Base-by-base conservation (phyloP, 2,888 invertebrate genomes). In the Oconnorella tubifera region DNA sequence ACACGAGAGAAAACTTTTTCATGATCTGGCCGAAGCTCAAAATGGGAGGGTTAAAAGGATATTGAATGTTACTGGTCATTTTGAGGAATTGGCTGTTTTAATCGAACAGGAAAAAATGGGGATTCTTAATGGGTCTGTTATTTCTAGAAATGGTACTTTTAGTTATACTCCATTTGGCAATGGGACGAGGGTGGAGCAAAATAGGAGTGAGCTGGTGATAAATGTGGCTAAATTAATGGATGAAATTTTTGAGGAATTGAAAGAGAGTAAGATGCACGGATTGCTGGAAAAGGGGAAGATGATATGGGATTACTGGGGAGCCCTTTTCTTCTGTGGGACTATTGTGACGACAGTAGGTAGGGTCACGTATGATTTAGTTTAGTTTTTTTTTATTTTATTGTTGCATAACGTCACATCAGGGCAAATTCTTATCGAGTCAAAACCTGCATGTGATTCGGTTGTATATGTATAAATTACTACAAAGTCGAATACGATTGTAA, bases 271-370 rank as follows among this genome's bases (percentile, higher is more conserved):
- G 25, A 6, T 51, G 10, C 25, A 51, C 53, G 53, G 53, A 19
- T 27, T 23, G 53, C 25, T 51, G 25, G 25, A 51, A 4, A 51
- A 51, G 53, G 53, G 53, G 6, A 6, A 19, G 53, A 10, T 51
- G 14, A 19, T 27, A 1, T 60, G 60, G 60, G 19, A 28, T 6
- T 60, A 49, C 50, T 60, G 51, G 50, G 60, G 60, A 48, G 60
- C 60, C 1, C 19, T 60, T 27, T 60, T 28, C 60, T 60, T 50
- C 60, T 60, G 60, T 32, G 49, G 25, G 64, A 74, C 70, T 68
- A 68, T 70, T 57, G 29, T 60, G n/a, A 60, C 60, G 23, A 60
- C 60, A 4, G 60, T 60, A 23, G 60, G 60, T 60, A 51, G 27
- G 50, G 25, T 32, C 10, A 40, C 10, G 10, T 40, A n/a, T n/a